A percentile compares a stretch with the other conserved stretches of the same genome.
Conservation (phyloP, 2,888 invertebrate species). For the Volucella zonaria region DNA sequence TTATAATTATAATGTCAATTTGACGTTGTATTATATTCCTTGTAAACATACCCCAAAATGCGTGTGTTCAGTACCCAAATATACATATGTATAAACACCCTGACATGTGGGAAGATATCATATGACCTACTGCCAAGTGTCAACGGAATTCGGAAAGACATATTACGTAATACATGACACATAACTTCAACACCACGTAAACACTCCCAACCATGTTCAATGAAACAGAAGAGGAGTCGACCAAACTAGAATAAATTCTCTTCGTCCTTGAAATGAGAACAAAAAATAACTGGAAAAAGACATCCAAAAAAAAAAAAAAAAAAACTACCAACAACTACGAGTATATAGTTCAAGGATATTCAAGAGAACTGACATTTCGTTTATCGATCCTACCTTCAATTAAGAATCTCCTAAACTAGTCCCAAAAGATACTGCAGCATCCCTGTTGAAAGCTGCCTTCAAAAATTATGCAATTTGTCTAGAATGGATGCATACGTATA, state of each 20-base stretch:
- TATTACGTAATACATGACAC: background rate
- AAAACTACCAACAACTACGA: conserved; percentile 3
- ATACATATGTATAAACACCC: too few relatives aligned
- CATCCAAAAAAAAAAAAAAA: conserved; percentile 10
- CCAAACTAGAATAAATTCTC: background rate
- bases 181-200: background rate
- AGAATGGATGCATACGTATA: conserved; percentile 30
- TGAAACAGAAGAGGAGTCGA: conserved; percentile 1
- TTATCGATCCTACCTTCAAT: conserved; percentile 62
- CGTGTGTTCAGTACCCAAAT: too few relatives aligned
- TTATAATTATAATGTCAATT: too few relatives aligned
- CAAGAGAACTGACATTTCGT: conserved; percentile 50
- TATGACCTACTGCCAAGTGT: too few relatives aligned
- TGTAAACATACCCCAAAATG: too few relatives aligned
- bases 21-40: too few relatives aligned
- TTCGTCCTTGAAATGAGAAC: conserved; percentile 35
- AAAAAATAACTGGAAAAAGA: conserved; percentile 13
- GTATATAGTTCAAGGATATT: conserved; percentile 60
- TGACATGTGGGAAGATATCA: too few relatives aligned
- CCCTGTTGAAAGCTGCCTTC: conserved; percentile 1
- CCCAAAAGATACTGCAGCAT: conserved; percentile 22
- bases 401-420: conserved; percentile 17
- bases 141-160: too few relatives aligned
- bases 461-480: conserved; percentile 64
- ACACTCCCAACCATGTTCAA: background rate